Conservation (phyloP, 2,113 vertebrate species). For the Cacatua alba region DNA sequence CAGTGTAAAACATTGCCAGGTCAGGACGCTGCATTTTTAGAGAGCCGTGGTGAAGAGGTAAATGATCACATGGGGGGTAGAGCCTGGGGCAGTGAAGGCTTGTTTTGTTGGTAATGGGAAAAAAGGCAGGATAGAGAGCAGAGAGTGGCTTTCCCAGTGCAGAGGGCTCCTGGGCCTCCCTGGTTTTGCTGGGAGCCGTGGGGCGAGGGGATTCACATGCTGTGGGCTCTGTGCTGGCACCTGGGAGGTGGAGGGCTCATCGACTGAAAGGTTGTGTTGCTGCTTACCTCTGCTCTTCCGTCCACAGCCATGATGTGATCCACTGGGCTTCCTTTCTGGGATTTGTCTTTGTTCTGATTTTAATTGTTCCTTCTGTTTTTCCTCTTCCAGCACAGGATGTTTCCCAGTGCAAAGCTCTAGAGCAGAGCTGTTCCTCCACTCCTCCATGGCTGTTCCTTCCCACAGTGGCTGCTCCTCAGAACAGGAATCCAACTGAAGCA, state of each 20-base stretch:
- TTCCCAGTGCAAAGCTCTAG: not conserved
- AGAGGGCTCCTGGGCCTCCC: not conserved
- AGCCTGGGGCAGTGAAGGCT: not conserved
- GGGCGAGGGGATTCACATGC: rapidly evolving
- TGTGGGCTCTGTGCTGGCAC: not conserved
- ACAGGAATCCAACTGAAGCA: not conserved
- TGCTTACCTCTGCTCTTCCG: not conserved
- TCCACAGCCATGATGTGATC: not conserved
- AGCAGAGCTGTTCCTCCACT: not conserved
- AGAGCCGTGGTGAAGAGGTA: not conserved
- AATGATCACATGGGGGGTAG: not conserved
- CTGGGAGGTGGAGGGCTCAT: not conserved
- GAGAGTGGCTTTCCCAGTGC: not conserved
- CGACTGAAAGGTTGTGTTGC: rapidly evolving
- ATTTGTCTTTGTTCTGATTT: not conserved
- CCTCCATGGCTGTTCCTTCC: not conserved
- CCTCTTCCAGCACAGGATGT: not conserved
- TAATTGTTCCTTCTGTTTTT: not conserved
- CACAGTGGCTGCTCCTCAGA: not conserved
- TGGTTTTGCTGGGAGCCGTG: rapidly evolving
- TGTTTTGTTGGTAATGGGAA: not conserved
- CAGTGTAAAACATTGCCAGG: not conserved
- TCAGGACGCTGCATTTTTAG: not conserved
- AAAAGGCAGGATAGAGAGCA: not conserved
- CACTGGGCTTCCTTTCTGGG: not conserved